Conservation (phyloP, 2,797 vertebrate species). For the Anas capensis region DNA sequence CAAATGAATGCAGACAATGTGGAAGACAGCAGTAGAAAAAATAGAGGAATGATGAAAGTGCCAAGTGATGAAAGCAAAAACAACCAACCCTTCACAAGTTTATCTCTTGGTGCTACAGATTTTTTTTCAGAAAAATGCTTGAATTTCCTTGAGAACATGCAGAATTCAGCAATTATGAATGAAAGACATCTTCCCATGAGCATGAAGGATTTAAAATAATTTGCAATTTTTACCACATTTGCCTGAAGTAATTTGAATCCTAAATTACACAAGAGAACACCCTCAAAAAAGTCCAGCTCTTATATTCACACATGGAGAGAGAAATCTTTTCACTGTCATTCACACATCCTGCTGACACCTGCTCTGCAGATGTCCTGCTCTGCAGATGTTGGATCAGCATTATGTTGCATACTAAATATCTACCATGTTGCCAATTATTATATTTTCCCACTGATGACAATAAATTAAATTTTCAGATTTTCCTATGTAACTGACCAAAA, state of each 20-base stretch:
- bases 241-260: not conserved
- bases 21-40: not conserved
- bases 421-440: rapidly evolving
- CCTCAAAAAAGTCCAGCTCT: not conserved
- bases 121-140: slow-evolving; percentile 13
- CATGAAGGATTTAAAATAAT: not conserved
- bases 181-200: not conserved
- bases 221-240: slow-evolving; percentile 8
- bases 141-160: not conserved
- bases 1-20: not conserved
- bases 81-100: not conserved
- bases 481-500: not conserved
- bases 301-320: not conserved
- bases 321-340: not conserved
- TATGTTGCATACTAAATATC: not conserved
- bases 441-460: not conserved
- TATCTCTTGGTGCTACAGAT: not conserved
- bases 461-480: not conserved
- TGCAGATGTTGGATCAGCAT: not conserved
- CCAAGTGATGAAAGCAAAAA: not conserved
- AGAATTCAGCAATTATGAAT: not conserved
- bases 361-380: slow-evolving; percentile 30
- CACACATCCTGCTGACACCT: not conserved
- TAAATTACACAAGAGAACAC: not conserved
- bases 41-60: not conserved